Evolutionary conservation across 2,797 vertebrate species (phyloP), one percentile per base, ranked within the genome.

Genomic region (Hemitrygon akajei): DNA sequence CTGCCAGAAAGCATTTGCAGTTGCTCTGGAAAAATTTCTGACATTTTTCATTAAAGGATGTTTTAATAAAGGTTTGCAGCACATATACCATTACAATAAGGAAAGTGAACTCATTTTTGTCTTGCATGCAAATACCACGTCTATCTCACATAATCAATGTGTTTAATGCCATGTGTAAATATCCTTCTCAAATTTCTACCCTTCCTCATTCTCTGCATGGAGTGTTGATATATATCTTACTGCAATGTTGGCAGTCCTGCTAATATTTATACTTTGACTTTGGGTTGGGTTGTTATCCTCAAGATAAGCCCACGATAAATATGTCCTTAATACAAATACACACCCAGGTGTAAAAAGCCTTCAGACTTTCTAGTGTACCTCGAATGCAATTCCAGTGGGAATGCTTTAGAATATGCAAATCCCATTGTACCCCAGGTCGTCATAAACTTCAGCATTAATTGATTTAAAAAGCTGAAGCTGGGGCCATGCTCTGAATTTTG

Each of bases 51-150:
- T 34, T 40, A 12, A 91, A 40, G 10, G n/a, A 25, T 91, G 20
- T 71, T 91, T 91, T 34, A 2, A 27, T 3, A 25, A 71, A 91
- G 3, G 22, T 69, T 11, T 40, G 18, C 89, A 71, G 34, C 63
- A 40, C 34, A 95, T 96, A 75, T 94, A 75, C 94, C 96, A 96
- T 96, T 96, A 95, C 95, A 96, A 96, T 95, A 94, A 96, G 94
- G 94, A 96, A 97, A 96, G 93, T 94, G 95, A 96, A 95, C 96
- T 96, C 94, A 95, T 96, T 97, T 96, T 96, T 94, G 95, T 95
- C 95, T 96, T 95, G 95, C 96, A 96, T 96, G 95, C 95, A 97
- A 96, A 97, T 96, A 95, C 95, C 96, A 96, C 95, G 96, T 95
- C 95, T 81, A 94, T 95, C 95, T 96, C 94, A 95, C 95, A 95